Evolutionary conservation across 2,888 invertebrate genomes (phyloP), one percentile per base, ranked within the genome.

Genomic region (Diarsia brunnea): DNA sequence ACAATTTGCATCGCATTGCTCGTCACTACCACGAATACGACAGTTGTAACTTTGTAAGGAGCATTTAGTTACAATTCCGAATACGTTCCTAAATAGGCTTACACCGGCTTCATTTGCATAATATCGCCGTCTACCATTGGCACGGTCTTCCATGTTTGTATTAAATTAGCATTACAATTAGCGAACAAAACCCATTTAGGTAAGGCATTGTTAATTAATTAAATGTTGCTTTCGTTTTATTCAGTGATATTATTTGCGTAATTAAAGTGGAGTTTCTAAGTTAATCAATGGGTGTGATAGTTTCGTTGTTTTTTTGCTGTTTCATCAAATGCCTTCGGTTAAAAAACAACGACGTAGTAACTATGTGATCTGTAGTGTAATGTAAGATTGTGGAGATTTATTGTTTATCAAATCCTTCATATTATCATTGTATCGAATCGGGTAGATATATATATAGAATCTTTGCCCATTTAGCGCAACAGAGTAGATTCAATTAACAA

Each of bases 131-230:
- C 64, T 63, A 61, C 77, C 49, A 76, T 70, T 74, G 69, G 65
- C 70, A 70, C 51, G 38, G 47, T 63, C 67, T 49, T 58, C 66
- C 49, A 68, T 66, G 69, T 82, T 82, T 69, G 60, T 64, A 66
- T 75, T 72, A 61, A 69, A 75, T 78, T 84, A 67, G 70, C 84
- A 84, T 75, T 71, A 21, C 73, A 84, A 84, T 84, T 69, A 78
- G 55, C 55, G 49, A 78, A 65, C 53, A 65, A 71, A 71, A 73
- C 61, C 16, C n/a, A 78, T 74, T 73, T 60, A 67, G 24, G 14
- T 51, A 69, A 67, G 53, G 38, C 75, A 58, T 72, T 75, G 72
- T 78, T 75, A 53, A 60, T 67, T 55, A 27, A 69, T 47, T 60
- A 38, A 38, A 38, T 31, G 11, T 12, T 47, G 2, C 47, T 58